Base-by-base conservation (phyloP, 2,888 invertebrate species). In the Epirrhoe alternata region DNA sequence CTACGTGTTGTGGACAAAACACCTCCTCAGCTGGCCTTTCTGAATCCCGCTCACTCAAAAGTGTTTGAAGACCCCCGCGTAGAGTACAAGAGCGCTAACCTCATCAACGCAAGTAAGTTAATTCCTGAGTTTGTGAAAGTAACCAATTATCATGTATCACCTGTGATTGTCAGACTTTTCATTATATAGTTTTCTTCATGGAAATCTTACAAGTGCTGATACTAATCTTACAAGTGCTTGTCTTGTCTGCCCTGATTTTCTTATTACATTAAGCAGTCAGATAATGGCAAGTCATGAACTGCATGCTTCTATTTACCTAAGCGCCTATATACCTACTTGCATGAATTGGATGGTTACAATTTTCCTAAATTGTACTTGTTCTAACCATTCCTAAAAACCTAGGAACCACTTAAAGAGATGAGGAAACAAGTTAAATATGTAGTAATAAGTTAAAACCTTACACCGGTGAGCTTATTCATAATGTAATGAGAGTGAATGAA, bases 1-100 rank as follows among this genome's bases (percentile, higher is more conserved):
- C 94, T 98, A 71, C 95, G 97, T 74, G 95, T 98, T 55, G 97
- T 97, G 65, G 98, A 98, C 91, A 98, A 98, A 91, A 98, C 98
- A 35, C 98, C 98, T 57, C 98, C 98, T 0, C 97, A 97, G 88
- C 96, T 97, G 79, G 98, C 98, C 1, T 98, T 98, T 96, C 91
- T 98, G 42, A 98, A 97, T 87, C 89, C 94, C 1, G 89, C 90
- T 68, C 98, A 98, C 81, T 94, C 95, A 74, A 94, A 95, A 77
- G 92, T 95, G 53, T 98, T 98, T 87, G 95, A 96, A 66, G 95
- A 95, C 89, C 94, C 96, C 69, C 93, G 95, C 82, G 96, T 98
- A 8, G 97, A 97, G 86, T 98, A 98, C 87, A 96, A 95, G 88
- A 98, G 98, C 93, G 97, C 98, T 61, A 98, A 98, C 93, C 94